These are phyloP conservation scores for Miniopterus natalensis DNA, from an alignment of 2,113 vertebrate species.

Conservation along the genomic window DNA sequence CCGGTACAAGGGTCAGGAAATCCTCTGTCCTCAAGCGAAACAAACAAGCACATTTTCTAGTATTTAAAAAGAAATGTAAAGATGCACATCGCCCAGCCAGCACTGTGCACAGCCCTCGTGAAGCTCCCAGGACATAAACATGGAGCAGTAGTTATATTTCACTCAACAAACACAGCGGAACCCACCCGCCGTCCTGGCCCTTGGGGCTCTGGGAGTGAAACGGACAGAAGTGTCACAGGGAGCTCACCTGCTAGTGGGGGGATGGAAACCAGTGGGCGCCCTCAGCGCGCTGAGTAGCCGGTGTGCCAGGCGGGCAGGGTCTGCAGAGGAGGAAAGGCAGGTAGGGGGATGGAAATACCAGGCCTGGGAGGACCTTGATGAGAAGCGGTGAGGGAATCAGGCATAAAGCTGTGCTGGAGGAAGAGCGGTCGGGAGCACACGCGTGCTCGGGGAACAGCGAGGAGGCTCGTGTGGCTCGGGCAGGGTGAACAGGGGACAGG, in stretches of 20 bases:
- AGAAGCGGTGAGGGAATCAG: background rate
- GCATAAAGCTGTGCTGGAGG: rapidly evolving
- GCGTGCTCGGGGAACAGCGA: background rate
- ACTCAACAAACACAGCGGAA: background rate
- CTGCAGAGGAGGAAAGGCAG: background rate
- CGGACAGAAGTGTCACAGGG: no score
- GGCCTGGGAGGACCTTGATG: background rate
- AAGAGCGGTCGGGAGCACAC: background rate
- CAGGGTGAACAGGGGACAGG: background rate
- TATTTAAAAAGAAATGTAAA: background rate
- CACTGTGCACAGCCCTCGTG: rapidly evolving
- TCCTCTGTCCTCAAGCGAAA: background rate
- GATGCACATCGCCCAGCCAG: background rate
- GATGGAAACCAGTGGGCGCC: background rate
- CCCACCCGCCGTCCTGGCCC: background rate
- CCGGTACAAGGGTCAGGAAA: background rate
- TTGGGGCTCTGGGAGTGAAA: background rate
- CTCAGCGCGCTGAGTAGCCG: background rate
- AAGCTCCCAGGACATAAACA: no score
- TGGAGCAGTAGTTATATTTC: background rate
- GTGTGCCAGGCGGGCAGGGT: background rate
- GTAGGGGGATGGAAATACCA: background rate
- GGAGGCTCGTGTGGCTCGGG: background rate
- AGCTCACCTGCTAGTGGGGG: background rate
- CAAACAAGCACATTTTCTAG: background rate